phyloP scores from a whole-genome alignment of 1,140 invertebrate genomes.

The Pseudoatta argentina region DNA sequence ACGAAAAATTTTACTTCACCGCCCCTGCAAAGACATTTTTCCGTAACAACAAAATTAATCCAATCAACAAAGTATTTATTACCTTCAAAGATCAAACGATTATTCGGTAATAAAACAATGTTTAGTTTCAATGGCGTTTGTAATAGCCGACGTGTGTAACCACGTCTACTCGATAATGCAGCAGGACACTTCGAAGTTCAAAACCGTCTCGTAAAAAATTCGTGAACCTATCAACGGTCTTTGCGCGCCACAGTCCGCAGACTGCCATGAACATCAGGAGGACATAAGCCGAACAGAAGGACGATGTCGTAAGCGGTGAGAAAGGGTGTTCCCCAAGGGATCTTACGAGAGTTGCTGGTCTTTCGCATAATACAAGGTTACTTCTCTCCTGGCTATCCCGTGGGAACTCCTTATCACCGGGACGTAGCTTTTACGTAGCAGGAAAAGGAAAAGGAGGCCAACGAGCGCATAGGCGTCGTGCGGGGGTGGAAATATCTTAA shows the following conservation, averaged over 20 bases:
- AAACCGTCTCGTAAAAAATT: constrained; percentile 40
- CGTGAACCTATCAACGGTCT: constrained; percentile 22
- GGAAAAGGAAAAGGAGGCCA: constrained; percentile 49
- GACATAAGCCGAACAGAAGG: constrained; percentile 52
- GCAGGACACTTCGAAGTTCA: not conserved
- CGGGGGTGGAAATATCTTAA: constrained; percentile 31
- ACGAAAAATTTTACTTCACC: too few species aligned
- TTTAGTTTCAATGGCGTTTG: not conserved
- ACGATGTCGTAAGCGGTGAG: constrained; percentile 57
- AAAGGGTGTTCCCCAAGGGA: constrained; percentile 51
- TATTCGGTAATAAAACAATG: not conserved
- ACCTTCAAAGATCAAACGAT: constrained; percentile 17
- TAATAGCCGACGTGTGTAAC: not conserved
- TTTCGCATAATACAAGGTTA: constrained; percentile 69
- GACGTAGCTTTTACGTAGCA: constrained; percentile 50
- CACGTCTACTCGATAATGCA: constrained; percentile 17
- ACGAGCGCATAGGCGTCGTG: constrained; percentile 40
- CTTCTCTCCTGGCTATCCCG: constrained; percentile 37
- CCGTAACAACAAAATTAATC: constrained; percentile 10
- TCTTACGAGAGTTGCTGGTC: constrained; percentile 51
- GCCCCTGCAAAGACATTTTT: not conserved
- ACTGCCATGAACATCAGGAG: constrained; percentile 1
- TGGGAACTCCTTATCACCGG: constrained; percentile 66
- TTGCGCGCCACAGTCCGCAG: not conserved
- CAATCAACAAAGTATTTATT: not conserved